Conservation (phyloP, 2,113 vertebrate species). For the Alces alces region DNA sequence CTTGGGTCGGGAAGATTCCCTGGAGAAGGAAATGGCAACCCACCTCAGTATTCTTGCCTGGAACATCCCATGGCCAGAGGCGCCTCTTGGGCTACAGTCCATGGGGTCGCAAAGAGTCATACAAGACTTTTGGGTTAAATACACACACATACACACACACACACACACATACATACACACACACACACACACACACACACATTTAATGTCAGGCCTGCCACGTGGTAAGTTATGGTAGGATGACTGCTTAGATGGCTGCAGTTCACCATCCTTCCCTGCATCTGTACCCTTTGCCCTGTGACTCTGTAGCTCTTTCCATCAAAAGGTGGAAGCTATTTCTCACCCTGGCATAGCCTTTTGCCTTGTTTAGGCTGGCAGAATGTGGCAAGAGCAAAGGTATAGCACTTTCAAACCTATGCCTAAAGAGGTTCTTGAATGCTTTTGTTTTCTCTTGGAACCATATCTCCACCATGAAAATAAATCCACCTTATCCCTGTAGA, state of each 20-base stretch:
- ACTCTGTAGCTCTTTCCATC: not conserved
- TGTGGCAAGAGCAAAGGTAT: not conserved
- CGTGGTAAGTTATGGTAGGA: not conserved
- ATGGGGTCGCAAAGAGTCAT: not conserved
- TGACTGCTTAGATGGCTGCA: not conserved
- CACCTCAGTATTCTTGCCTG: not conserved
- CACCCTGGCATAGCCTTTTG: not conserved
- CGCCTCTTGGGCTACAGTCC: not conserved
- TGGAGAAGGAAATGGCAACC: not conserved
- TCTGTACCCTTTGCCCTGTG: too few species aligned
- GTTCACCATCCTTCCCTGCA: not conserved
- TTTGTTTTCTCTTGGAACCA: not conserved
- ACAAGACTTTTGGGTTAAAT: not conserved
- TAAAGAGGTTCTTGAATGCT: not conserved
- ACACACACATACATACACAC: too few species aligned
- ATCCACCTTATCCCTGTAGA: too few species aligned
- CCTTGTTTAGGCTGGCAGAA: not conserved
- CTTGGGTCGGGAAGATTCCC: not conserved
- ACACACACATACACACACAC: accelerated
- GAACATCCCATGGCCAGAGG: not conserved
- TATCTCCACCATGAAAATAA: not conserved
- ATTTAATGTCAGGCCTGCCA: not conserved
- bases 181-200: too few species aligned
- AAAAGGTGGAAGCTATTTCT: not conserved
- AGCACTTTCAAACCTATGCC: not conserved